These are phyloP conservation scores for Dyspetes luteomarginatus DNA, from an alignment of 2,888 invertebrate species.

Conservation along the genomic window DNA sequence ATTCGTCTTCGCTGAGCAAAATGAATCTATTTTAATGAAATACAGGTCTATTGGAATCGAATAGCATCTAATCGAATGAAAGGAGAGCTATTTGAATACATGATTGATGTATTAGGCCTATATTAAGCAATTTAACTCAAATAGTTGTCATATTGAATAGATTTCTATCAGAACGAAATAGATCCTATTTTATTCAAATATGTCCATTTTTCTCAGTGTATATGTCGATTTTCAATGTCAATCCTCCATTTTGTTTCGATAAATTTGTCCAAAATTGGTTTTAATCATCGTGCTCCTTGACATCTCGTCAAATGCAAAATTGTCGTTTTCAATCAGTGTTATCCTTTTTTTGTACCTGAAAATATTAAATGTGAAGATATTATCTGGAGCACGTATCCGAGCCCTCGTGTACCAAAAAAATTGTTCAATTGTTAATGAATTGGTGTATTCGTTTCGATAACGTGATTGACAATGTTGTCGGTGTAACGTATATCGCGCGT, in stretches of 20 bases:
- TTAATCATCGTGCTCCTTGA: not conserved
- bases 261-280: constrained; percentile 41
- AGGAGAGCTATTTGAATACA: too few relatives aligned
- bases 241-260: constrained; percentile 9
- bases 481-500: constrained; percentile 10
- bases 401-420: too few relatives aligned
- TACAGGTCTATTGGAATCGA: too few relatives aligned
- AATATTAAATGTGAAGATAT: constrained; percentile 31
- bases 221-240: constrained; percentile 37
- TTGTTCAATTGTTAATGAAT: constrained; percentile 17
- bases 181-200: too few relatives aligned
- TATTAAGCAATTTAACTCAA: too few relatives aligned
- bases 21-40: too few relatives aligned
- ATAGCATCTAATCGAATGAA: too few relatives aligned
- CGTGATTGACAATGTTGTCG: not conserved
- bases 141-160: too few relatives aligned
- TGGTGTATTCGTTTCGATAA: constrained; percentile 3
- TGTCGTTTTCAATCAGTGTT: constrained; percentile 16
- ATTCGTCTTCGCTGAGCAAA: too few relatives aligned
- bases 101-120: too few relatives aligned
- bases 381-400: constrained; percentile 35
- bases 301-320: constrained; percentile 46
- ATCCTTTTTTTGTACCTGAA: not conserved
- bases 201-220: too few relatives aligned
- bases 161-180: not conserved